Conservation (phyloP, 2,113 vertebrate genomes). For the Burhinus bistriatus region DNA sequence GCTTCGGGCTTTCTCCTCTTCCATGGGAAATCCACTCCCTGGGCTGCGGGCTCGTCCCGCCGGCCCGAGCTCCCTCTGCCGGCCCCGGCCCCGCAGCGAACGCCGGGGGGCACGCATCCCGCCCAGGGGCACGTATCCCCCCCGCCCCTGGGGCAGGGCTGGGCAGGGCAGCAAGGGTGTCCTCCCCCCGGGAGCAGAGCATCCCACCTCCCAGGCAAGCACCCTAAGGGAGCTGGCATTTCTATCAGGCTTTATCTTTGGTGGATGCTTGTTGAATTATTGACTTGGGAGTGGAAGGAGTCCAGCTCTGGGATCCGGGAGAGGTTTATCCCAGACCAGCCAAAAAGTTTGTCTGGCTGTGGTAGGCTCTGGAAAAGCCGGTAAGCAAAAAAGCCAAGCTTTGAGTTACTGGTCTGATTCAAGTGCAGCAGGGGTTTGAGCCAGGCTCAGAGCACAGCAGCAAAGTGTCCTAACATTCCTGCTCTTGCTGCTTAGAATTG, state of each 20-base stretch:
- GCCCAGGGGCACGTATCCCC: not conserved
- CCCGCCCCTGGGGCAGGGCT: not conserved
- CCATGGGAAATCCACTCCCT: accelerated
- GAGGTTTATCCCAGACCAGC: not conserved
- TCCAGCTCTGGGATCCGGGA: not conserved
- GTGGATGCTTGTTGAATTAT: not conserved
- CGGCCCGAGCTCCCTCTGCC: conserved; percentile 52
- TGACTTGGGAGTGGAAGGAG: not conserved
- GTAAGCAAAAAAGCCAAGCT: not conserved
- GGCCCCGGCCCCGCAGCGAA: not conserved
- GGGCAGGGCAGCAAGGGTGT: not conserved
- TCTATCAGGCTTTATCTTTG: not conserved
- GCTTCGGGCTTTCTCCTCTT: not conserved
- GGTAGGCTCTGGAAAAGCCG: not conserved
- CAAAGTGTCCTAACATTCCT: not conserved
- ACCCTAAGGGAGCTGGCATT: accelerated
- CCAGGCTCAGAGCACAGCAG: not conserved
- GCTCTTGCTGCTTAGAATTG: not conserved
- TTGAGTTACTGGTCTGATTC: not conserved
- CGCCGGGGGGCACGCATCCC: too few species aligned
- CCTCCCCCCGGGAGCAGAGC: too few species aligned
- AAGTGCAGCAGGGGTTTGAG: not conserved
- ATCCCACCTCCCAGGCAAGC: not conserved
- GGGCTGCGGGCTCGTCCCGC: not conserved
- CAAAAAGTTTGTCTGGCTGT: not conserved